Base-by-base conservation (phyloP, 2,797 vertebrate genomes). In the Pseudopleuronectes americanus region DNA sequence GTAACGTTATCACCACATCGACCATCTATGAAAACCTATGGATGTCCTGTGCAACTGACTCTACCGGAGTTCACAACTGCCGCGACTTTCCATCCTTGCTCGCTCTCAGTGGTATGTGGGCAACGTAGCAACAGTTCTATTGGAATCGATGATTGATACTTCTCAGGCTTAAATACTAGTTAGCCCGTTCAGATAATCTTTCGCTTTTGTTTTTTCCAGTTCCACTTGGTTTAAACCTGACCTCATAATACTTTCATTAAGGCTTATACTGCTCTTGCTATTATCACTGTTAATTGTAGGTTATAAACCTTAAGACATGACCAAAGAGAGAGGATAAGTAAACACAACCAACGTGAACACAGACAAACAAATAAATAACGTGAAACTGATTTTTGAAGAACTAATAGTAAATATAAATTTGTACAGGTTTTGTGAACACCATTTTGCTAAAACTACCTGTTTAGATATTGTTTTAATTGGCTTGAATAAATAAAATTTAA, bases 11-110 rank as follows among this genome's bases (percentile, higher is more conserved):
- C 84, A 96, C 96, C 60, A 95, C 94, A 61, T 94, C 93, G 56
- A 95, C 94, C 66, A 87, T 96, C 89, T 96, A 94, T 76, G 94
- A 96, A 88, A 97, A 97, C 86, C 90, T 97, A 0, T 96, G 95
- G 96, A 93, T 95, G 75, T 96, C 94, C 88, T 96, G 94, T 53
- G 93, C 94, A 49, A 95, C 95, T 0, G 96, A 96, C 84, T 94
- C 95, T 43, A 88, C 93, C 0, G 96, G 95, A 12, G 93, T 96
- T 81, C 94, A 94, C 92, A 96, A 95, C 92, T 97, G 96, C 89
- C 71, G 93, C 43, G 94, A 96, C 23, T 96, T 91, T 69, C 87
- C 88, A 49, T 92, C 88, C 31, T 57, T 93, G 77, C 89, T 91
- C 1, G 83, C 87, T 0, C 83, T 92, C 1, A 86, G 53, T 84